Evolutionary conservation across 2,888 invertebrate genomes (phyloP), one percentile per base, ranked within the genome.

Genomic region (Zygogramma bicolorata): DNA sequence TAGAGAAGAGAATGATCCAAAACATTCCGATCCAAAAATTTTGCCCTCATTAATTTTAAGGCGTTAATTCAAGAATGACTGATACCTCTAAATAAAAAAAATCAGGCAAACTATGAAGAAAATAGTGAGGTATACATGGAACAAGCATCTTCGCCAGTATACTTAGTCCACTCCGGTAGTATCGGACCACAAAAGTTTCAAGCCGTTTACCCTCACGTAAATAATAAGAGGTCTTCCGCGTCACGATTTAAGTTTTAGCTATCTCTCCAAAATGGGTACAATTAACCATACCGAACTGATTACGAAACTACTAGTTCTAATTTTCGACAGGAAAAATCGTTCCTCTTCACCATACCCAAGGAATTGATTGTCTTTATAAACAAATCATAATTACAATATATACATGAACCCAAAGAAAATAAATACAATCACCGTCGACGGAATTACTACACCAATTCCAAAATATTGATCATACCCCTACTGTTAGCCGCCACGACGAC

Each of bases 401-500:
- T 49, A 63, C 46, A 63, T 15, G 46, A 62, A 40, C 29, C 20
- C n/a, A 63, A 63, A 29, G 18, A 31, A 63, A 40, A 29, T 25
- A 40, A 62, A 40, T 53, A 53, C 53, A 53, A 25, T 27, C 27
- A 53, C 27, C 53, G 27, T 27, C 53, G 22, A 22, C 25, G 25
- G 15, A 65, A 68, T 27, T 18, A 57, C 79, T 88, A 94, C 78
- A 93, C 90, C 61, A 95, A 87, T 87, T 95, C 94, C 70, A 95
- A 87, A 83, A 97, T 93, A 88, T 97, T 97, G 81, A 97, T 96
- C 79, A 94, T 93, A 63, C 97, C 97, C 88, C 97, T 96, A 85
- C 96, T 97, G 88, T 97, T 97, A 65, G 97, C 97, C 58, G 97
- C 97, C 15, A 97, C 92, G 27, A 97, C 93, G 74, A 95, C 94